phyloP scores from a whole-genome alignment of 2,797 vertebrate genomes.

The Pseudochromis fuscus region DNA sequence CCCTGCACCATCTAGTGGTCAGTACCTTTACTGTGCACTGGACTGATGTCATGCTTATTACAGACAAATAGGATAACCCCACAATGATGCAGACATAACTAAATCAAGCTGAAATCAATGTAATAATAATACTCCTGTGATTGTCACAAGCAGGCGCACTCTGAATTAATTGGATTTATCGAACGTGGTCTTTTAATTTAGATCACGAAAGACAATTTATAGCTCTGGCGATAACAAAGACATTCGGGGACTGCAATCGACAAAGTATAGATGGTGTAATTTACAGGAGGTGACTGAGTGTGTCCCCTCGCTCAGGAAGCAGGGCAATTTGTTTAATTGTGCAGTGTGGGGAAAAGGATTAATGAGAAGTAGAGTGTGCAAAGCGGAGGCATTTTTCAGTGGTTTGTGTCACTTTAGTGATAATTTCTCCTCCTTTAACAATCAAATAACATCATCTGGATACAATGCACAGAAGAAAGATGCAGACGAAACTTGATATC shows the following conservation, averaged over 20 bases:
- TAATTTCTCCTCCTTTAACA: slow-evolving; percentile 10
- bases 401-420: slow-evolving; percentile 18
- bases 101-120: slow-evolving; percentile 65
- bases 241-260: slow-evolving; percentile 38
- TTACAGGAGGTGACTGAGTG: slow-evolving; percentile 33
- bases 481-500: slow-evolving; percentile 27
- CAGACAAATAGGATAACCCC: slow-evolving; percentile 27
- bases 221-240: slow-evolving; percentile 19
- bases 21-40: slow-evolving; percentile 17
- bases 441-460: slow-evolving; percentile 18
- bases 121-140: slow-evolving; percentile 49
- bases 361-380: slow-evolving; percentile 17
- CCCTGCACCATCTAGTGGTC: slow-evolving; percentile 76
- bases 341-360: slow-evolving; percentile 24
- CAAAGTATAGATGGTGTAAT: slow-evolving; percentile 50
- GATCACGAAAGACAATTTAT: slow-evolving; percentile 53
- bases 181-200: slow-evolving; percentile 63
- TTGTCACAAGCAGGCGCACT: slow-evolving; percentile 32
- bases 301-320: slow-evolving; percentile 27
- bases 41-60: slow-evolving; percentile 15
- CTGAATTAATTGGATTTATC: slow-evolving; percentile 60
- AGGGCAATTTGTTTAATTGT: slow-evolving; percentile 45
- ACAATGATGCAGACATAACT: slow-evolving; percentile 47
- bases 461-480: slow-evolving; percentile 34
- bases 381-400: slow-evolving; percentile 6